These are phyloP conservation scores for Cygnus atratus DNA, from an alignment of 2,113 vertebrate species.

Conservation along the genomic window DNA sequence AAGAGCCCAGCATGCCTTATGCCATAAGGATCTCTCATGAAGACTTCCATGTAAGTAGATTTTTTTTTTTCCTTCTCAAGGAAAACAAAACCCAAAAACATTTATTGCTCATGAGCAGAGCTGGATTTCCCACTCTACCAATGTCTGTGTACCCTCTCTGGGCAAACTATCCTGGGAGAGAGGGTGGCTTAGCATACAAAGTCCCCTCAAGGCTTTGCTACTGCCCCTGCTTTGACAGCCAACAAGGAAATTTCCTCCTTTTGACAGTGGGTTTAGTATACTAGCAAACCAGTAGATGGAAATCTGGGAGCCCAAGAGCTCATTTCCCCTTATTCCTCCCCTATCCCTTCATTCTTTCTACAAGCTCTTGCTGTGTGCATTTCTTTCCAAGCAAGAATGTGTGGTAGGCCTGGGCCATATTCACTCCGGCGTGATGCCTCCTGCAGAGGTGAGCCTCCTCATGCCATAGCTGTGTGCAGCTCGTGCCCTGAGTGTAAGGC, in stretches of 20 bases:
- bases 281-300: background rate
- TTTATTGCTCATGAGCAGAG: background rate
- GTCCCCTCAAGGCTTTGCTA: background rate
- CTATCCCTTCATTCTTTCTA: background rate
- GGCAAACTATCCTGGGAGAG: background rate
- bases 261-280: background rate
- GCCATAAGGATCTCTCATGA: constrained; percentile 92
- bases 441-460: background rate
- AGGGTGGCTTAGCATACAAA: background rate
- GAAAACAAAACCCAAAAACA: background rate
- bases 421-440: accelerated
- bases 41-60: constrained; percentile 88
- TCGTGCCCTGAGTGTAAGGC: background rate
- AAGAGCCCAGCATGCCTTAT: constrained; percentile 93
- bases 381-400: background rate
- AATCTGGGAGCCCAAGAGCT: background rate
- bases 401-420: background rate
- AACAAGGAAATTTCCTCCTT: background rate
- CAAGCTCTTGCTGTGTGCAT: accelerated
- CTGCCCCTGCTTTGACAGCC: background rate
- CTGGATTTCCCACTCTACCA: background rate
- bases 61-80: background rate
- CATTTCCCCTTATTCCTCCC: background rate
- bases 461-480: background rate
- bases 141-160: background rate